These are phyloP conservation scores for Leptopilina drosophilae DNA, from an alignment of 2,888 invertebrate genomes.

Conservation along the genomic window DNA sequence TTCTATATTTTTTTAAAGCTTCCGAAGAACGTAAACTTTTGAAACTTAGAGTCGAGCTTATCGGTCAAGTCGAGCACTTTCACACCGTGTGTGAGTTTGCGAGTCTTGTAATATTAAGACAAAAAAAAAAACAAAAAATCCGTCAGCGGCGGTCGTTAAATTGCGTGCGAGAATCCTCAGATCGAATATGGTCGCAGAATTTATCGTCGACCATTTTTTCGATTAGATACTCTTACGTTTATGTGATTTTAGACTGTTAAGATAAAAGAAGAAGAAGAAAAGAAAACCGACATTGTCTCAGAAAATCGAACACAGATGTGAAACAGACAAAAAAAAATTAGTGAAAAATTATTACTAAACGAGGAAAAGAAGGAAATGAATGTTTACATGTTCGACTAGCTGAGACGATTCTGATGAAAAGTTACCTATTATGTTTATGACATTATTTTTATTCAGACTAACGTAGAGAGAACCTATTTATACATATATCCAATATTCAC, in stretches of 20 bases:
- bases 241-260: slow-evolving; percentile 74
- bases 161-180: slow-evolving; percentile 53
- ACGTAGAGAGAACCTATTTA: slow-evolving; percentile 70
- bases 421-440: slow-evolving; percentile 74
- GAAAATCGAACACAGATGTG: slow-evolving; percentile 31
- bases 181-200: slow-evolving; percentile 48
- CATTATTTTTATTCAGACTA: slow-evolving; percentile 71
- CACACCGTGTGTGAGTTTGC: slow-evolving; percentile 25
- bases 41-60: slow-evolving; percentile 24
- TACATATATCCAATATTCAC: slow-evolving; percentile 66
- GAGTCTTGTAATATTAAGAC: slow-evolving; percentile 40
- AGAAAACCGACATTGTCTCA: slow-evolving; percentile 59
- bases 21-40: slow-evolving; percentile 18
- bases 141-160: slow-evolving; percentile 20
- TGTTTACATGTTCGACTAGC: slow-evolving; percentile 34
- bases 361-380: slow-evolving; percentile 9
- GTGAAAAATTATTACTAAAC: slow-evolving; percentile 21
- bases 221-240: slow-evolving; percentile 70
- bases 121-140: background rate
- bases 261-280: slow-evolving; percentile 53
- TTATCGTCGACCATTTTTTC: slow-evolving; percentile 54
- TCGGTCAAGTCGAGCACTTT: slow-evolving; percentile 25
- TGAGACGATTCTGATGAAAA: slow-evolving; percentile 68
- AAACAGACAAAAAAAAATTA: too few relatives aligned
- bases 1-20: slow-evolving; percentile 41